A percentile compares a stretch with the other conserved stretches of the same genome.
Conservation (phyloP, 2,113 vertebrate species). For the Oreochromis spilurus region DNA sequence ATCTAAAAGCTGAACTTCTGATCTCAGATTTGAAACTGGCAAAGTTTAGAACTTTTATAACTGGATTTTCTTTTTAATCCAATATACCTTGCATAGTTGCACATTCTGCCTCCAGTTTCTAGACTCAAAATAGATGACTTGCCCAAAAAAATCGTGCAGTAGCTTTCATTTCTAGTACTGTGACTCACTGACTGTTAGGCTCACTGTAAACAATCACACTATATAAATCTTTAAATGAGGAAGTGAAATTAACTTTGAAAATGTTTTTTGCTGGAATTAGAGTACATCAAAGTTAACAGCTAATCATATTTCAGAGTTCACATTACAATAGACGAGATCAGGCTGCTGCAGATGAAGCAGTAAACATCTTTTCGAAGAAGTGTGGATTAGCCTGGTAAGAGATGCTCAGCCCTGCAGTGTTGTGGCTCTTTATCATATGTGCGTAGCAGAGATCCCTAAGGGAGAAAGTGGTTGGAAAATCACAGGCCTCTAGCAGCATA, state of each 20-base stretch:
- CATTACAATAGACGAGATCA: neutral
- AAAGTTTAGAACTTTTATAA: neutral
- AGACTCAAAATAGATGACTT: neutral
- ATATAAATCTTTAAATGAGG: neutral
- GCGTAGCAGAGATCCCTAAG: neutral
- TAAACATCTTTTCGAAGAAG: constrained; percentile 5
- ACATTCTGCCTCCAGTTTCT: neutral
- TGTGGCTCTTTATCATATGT: neutral
- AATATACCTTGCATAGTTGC: neutral
- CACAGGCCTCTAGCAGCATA: neutral
- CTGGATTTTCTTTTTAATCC: neutral
- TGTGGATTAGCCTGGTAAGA: neutral
- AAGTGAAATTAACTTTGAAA: neutral
- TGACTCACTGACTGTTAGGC: neutral
- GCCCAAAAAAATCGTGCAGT: neutral
- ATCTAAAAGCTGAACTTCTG: neutral
- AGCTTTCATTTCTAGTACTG: neutral
- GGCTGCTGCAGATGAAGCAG: neutral
- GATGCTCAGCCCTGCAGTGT: neutral
- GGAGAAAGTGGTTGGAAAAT: neutral
- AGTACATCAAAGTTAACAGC: neutral
- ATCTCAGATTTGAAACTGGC: neutral
- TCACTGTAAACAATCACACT: neutral
- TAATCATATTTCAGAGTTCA: neutral
- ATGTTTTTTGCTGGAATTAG: neutral